Evolutionary conservation across 1,140 invertebrate species (phyloP), one percentile per base, ranked within the genome.

Genomic region (Brachionus paranguensis): DNA sequence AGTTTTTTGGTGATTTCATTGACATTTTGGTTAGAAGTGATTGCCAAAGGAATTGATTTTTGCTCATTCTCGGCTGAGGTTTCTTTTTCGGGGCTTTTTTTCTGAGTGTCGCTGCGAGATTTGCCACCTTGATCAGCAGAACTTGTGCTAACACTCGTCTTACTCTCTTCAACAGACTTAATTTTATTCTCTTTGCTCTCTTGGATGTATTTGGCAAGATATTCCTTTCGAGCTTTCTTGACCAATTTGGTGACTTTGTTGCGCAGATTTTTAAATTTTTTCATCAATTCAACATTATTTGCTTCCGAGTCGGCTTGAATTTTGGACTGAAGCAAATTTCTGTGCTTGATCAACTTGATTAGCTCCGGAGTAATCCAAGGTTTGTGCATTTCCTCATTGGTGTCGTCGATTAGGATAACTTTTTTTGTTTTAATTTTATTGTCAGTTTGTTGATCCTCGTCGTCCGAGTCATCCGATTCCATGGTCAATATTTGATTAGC

Each of bases 191-290:
- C 78, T 64, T 81, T 81, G 24, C 53, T 68, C n/a, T 81, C 78
- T 37, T 81, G 37, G 6, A 43, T 47, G 45, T 81, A 81, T 41
- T 81, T 81, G n/a, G 53, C 12, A 53, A 81, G 64, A 81, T 81
- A 81, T 14, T 81, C 78, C 29, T 81, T 81, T 24, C 78, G 78
- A 14, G 78, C 78, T 41, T 81, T 81, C 41, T 81, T 81, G 3
- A 81, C 78, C 24, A 81, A 47, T 68, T 81, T 81, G 33, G 78
- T 81, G 4, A 81, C 78, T 81, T 81, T 81, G n/a, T 81, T 81
- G 33, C 78, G 20, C 0, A 81, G 33, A 81, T 81, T 81, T 60
- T 68, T 60, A 20, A 81, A 81, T 64, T 68, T 81, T 68, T 81
- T 81, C 37, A 81, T 45, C 12, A 81, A 27, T 47, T 81, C 78